These are phyloP conservation scores for Palaemon carinicauda DNA, from an alignment of 1,140 invertebrate genomes.

Conservation along the genomic window DNA sequence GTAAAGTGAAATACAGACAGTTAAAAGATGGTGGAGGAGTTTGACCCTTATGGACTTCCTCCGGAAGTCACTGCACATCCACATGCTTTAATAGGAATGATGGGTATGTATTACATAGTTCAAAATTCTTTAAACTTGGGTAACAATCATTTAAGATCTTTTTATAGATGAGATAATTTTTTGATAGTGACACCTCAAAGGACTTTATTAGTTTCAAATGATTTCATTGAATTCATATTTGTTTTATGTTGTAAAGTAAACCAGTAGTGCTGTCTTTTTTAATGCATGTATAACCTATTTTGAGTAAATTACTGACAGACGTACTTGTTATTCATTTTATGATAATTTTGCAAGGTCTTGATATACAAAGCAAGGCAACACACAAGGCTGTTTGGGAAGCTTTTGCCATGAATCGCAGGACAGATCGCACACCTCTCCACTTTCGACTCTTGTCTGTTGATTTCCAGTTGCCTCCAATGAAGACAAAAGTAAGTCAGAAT, in stretches of 20 bases:
- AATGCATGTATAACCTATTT: too few species aligned
- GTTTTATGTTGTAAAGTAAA: too few species aligned
- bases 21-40: slow-evolving; percentile 33
- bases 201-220: too few species aligned
- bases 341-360: slow-evolving; percentile 1
- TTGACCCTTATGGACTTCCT: slow-evolving; percentile 39
- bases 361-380: slow-evolving; percentile 70
- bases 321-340: not conserved
- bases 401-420: slow-evolving; percentile 81
- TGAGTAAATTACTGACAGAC: too few species aligned
- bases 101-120: slow-evolving; percentile 12
- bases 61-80: slow-evolving; percentile 30
- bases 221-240: too few species aligned
- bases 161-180: too few species aligned
- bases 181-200: too few species aligned
- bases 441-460: slow-evolving; percentile 67
- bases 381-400: slow-evolving; percentile 93
- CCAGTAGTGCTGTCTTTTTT: too few species aligned
- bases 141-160: not conserved
- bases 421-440: slow-evolving; percentile 83
- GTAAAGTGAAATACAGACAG: too few species aligned
- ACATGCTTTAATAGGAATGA: slow-evolving; percentile 36
- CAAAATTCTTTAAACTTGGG: not conserved
- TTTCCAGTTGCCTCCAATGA: slow-evolving; percentile 41
- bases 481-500: slow-evolving; percentile 19